Base-by-base conservation (phyloP, 2,113 vertebrate genomes). In the Pygoscelis antarcticus region DNA sequence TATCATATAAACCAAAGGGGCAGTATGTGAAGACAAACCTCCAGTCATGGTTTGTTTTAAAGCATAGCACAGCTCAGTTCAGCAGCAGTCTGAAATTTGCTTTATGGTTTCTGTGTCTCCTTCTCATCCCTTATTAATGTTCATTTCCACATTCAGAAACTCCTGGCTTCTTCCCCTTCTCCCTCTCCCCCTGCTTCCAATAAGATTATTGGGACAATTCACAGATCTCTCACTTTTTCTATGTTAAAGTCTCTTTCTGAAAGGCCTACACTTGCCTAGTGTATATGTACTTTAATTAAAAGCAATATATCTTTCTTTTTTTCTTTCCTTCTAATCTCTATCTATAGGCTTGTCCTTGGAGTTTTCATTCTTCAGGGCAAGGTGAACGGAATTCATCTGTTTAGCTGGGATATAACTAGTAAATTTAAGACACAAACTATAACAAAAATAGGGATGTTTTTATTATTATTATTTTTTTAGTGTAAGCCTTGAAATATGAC, bases 281-380 rank as follows among this genome's bases (percentile, higher is more conserved):
- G 65, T 61, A 89, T 89, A 84, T 44, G n/a, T 87, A 72, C 76
- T 95, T 92, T 97, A 93, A 94, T 96, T 94, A 95, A 96, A 91
- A 95, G 46, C 55, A 83, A 60, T 95, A 92, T 68, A 81, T 93
- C 76, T 96, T 82, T 42, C 22, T 74, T 71, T 75, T 66, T 94
- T 78, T 55, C 5, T 52, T 77, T 38, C 20, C 7, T 76, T 89
- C 54, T 83, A 69, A 52, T 70, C 75, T 89, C 54, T 88, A 23
- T 55, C 68, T 92, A 11, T 69, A 83, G 23, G 26, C 23, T 93
- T 92, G 90, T 44, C 90, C 71, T 96, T 95, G 61, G 34, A 71
- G 20, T 36, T 90, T 83, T 76, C 34, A 44, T 93, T 83, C 64
- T 90, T 92, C 51, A 78, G 38, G 57, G 47, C 30, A 93, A 95